Percentiles rank a stretch among this genome's conserved stretches.
These are phyloP conservation scores for Perccottus glenii DNA, from an alignment of 2,113 vertebrate genomes.

Conservation along the genomic window DNA sequence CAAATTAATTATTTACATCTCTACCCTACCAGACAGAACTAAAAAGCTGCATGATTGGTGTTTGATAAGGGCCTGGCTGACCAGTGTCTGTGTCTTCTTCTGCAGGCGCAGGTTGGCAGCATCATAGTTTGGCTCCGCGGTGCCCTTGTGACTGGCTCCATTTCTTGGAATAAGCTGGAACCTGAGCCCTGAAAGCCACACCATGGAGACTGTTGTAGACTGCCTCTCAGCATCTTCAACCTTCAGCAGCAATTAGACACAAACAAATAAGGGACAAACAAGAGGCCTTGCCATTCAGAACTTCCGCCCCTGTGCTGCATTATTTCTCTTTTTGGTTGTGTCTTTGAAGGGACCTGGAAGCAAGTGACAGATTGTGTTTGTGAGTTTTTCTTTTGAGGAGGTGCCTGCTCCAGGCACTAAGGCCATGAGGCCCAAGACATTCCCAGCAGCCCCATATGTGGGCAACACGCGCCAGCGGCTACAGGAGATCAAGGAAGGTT, in stretches of 20 bases:
- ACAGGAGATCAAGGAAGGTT: conserved; percentile 96
- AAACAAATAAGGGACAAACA: conserved; percentile 29
- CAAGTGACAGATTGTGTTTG: conserved; percentile 14
- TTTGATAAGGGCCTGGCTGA: conserved; percentile 3
- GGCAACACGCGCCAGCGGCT: conserved; percentile 96
- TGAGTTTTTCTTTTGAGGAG: conserved; percentile 38
- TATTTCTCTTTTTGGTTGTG: conserved; percentile 49
- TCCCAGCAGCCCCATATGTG: conserved; percentile 94
- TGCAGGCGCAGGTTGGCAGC: conserved; percentile 71
- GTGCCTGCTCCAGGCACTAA: conserved; percentile 50
- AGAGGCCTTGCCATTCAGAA: conserved; percentile 33
- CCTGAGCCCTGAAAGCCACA: conserved; percentile 72
- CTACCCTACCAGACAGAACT: no score
- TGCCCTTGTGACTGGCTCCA: conserved; percentile 55
- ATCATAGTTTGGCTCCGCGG: conserved; percentile 62
- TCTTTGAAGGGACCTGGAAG: conserved; percentile 12
- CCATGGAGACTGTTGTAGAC: conserved; percentile 71
- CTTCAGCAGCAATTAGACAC: conserved; percentile 27
- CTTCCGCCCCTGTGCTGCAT: conserved; percentile 37
- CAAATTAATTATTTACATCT: no score
- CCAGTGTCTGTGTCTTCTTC: conserved; percentile 36
- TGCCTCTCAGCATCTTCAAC: conserved; percentile 23
- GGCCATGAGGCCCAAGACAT: conserved; percentile 98
- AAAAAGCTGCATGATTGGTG: neutral
- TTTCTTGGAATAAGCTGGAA: conserved; percentile 75